Percentiles rank a stretch among this genome's conserved stretches.
These are phyloP conservation scores for Lytechinus pictus DNA, from an alignment of 35 echinoderm and acorn worm genomes.

Conservation along the genomic window DNA sequence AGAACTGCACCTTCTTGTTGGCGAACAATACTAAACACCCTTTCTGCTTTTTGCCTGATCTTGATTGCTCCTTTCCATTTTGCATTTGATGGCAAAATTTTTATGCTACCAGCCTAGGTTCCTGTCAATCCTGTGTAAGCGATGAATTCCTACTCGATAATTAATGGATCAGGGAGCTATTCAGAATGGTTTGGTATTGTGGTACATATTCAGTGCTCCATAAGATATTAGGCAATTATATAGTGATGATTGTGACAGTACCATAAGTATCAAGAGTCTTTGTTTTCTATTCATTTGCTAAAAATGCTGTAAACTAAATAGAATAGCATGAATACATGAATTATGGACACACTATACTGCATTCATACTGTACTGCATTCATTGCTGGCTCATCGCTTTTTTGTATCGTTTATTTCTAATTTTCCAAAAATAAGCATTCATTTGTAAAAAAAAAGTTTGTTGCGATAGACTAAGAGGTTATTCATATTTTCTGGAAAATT, in stretches of 20 bases:
- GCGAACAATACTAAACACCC: no score
- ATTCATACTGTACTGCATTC: background rate
- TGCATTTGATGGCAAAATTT: no score
- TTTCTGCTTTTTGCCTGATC: no score
- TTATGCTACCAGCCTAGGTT: no score
- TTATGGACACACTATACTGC: background rate
- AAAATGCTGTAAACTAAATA: background rate
- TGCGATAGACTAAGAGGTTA: background rate
- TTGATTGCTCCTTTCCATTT: no score
- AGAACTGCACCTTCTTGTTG: no score
- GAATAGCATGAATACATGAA: background rate
- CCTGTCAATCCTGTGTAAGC: no score
- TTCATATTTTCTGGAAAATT: no score
- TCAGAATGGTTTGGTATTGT: no score
- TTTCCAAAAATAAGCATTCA: background rate
- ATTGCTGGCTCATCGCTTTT: background rate
- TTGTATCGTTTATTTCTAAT: background rate
- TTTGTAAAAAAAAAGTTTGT: background rate
- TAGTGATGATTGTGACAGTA: background rate
- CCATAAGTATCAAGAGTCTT: background rate
- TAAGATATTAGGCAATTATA: background rate
- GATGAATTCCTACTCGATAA: no score
- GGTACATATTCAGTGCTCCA: no score
- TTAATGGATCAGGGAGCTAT: no score
- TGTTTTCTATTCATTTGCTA: background rate